A percentile compares a stretch with the other conserved stretches of the same genome.
These are phyloP conservation scores for Drosophila ironensis DNA, from an alignment of 1,140 invertebrate genomes.

Conservation along the genomic window DNA sequence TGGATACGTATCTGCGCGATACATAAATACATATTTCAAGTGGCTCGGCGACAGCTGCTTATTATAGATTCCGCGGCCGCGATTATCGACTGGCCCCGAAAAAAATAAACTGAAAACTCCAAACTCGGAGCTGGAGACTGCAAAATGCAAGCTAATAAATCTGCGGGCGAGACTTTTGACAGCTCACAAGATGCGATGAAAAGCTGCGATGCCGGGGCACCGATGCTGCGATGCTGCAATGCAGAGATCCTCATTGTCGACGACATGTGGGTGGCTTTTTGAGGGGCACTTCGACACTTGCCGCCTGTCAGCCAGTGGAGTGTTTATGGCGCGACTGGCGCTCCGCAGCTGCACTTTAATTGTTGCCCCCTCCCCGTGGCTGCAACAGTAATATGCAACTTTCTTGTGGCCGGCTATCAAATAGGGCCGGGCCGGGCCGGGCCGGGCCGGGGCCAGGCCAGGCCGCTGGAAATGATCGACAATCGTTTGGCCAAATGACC, in stretches of 20 bases:
- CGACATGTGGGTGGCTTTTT: conserved; percentile 64
- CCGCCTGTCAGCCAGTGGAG: conserved; percentile 55
- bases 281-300: conserved; percentile 64
- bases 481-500: conserved; percentile 79
- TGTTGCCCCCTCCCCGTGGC: conserved; percentile 23
- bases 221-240: conserved; percentile 47
- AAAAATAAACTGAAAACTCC: conserved; percentile 7
- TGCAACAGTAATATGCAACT: conserved; percentile 40
- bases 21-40: conserved; percentile 71
- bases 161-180: conserved; percentile 57
- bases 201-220: neutral
- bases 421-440: too few relatives aligned
- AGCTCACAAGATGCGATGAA: conserved; percentile 35
- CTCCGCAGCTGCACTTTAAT: conserved; percentile 57
- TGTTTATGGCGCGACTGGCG: conserved; percentile 42
- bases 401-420: conserved; percentile 26
- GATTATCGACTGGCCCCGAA: conserved; percentile 55
- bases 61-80: conserved; percentile 65
- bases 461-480: conserved; percentile 65
- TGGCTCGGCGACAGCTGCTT: conserved; percentile 73
- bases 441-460: too few relatives aligned
- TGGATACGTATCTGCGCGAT: conserved; percentile 49
- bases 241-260: conserved; percentile 26
- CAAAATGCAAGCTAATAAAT: conserved; percentile 64
- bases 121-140: neutral